Percentiles rank a stretch among this genome's conserved stretches.
These are phyloP conservation scores for Pipra filicauda DNA, from an alignment of 2,113 vertebrate genomes.

Conservation along the genomic window DNA sequence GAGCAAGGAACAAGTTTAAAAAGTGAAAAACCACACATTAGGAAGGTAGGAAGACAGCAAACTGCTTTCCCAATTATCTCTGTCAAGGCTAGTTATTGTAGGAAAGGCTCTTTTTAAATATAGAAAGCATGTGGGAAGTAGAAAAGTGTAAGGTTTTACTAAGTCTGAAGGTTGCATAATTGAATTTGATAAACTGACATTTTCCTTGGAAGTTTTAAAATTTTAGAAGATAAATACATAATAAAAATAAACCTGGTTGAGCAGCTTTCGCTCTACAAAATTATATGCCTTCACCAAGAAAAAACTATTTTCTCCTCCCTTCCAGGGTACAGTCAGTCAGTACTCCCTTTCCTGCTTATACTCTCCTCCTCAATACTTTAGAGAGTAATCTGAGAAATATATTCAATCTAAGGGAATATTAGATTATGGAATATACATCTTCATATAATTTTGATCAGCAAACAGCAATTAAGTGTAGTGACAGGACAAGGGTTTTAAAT, in stretches of 20 bases:
- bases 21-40: background rate
- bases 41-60: conserved; percentile 31
- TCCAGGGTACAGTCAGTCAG: background rate
- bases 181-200: conserved; percentile 56
- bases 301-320: background rate
- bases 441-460: background rate
- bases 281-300: background rate
- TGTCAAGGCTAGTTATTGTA: conserved; percentile 46
- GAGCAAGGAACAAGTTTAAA: background rate
- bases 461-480: background rate
- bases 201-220: conserved; percentile 25
- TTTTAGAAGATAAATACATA: background rate
- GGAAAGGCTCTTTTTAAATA: conserved; percentile 55
- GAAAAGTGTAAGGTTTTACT: conserved; percentile 46
- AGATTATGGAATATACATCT: background rate
- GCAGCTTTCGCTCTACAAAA: background rate
- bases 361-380: background rate
- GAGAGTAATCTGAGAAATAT: background rate
- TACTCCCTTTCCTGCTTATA: background rate
- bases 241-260: background rate
- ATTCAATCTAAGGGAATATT: background rate
- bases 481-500: background rate
- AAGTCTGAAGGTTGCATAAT: conserved; percentile 52
- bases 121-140: conserved; percentile 68
- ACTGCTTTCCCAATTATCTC: conserved; percentile 50